Conservation (phyloP, 2,113 vertebrate genomes). For the Chauna torquata region DNA sequence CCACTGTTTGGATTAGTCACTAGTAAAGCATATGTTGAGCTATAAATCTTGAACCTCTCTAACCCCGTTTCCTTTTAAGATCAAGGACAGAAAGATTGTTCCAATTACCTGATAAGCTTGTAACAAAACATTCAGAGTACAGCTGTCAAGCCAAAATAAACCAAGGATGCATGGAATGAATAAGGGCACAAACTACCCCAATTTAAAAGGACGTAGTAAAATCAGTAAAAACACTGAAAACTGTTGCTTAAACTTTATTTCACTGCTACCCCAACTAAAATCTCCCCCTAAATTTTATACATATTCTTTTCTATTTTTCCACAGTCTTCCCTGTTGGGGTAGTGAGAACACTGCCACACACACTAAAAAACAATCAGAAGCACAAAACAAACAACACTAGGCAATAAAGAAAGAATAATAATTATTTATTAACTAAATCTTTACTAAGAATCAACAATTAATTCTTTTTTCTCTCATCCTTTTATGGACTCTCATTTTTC, state of each 20-base stretch:
- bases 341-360: background rate
- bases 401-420: background rate
- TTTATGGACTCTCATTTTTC: background rate
- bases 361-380: background rate
- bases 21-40: background rate
- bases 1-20: background rate
- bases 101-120: background rate
- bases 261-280: background rate
- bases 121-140: background rate
- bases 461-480: background rate
- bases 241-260: background rate
- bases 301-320: background rate
- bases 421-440: background rate
- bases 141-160: background rate
- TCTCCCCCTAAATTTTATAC: background rate
- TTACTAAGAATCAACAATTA: background rate
- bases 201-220: background rate
- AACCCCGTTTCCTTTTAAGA: background rate
- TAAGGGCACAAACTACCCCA: fast-evolving
- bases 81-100: background rate
- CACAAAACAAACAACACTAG: background rate
- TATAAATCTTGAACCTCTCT: background rate
- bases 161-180: fast-evolving
- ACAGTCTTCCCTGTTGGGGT: background rate
- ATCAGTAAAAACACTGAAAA: background rate